These are phyloP conservation scores for Tolmerus cingulatus DNA, from an alignment of 2,888 invertebrate genomes.

Conservation along the genomic window DNA sequence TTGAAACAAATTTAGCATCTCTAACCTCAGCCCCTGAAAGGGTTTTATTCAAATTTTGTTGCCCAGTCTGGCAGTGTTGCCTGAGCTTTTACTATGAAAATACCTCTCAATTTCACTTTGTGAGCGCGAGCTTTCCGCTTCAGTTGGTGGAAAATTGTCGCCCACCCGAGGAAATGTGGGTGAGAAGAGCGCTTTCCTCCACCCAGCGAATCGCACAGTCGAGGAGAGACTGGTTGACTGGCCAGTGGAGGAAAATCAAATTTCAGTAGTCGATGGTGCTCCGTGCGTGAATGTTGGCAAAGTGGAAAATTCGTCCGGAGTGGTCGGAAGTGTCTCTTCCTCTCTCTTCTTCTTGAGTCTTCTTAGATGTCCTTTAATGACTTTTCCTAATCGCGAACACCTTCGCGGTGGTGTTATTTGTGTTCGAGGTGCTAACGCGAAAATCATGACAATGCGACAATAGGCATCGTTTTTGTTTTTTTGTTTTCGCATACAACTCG, in stretches of 20 bases:
- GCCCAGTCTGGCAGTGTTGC: not conserved
- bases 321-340: not conserved
- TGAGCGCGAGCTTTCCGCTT: slow-evolving; percentile 1
- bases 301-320: slow-evolving; percentile 25
- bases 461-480: not conserved
- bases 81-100: slow-evolving; percentile 26
- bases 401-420: not conserved
- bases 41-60: not conserved
- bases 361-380: slow-evolving; percentile 27
- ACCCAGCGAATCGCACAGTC: not conserved
- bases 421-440: not conserved
- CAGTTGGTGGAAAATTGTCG: not conserved
- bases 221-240: not conserved
- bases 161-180: not conserved
- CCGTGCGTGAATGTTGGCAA: slow-evolving; percentile 45
- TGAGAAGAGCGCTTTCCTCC: not conserved
- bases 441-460: not conserved
- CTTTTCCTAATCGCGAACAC: not conserved
- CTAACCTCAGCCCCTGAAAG: too few species aligned
- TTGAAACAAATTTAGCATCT: too few species aligned
- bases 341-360: slow-evolving; percentile 24
- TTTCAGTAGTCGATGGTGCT: slow-evolving; percentile 46
- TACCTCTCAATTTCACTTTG: not conserved
- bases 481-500: not conserved
- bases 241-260: not conserved